phyloP scores from a whole-genome alignment of 2,888 invertebrate genomes.

The Cataglyphis albicans region DNA sequence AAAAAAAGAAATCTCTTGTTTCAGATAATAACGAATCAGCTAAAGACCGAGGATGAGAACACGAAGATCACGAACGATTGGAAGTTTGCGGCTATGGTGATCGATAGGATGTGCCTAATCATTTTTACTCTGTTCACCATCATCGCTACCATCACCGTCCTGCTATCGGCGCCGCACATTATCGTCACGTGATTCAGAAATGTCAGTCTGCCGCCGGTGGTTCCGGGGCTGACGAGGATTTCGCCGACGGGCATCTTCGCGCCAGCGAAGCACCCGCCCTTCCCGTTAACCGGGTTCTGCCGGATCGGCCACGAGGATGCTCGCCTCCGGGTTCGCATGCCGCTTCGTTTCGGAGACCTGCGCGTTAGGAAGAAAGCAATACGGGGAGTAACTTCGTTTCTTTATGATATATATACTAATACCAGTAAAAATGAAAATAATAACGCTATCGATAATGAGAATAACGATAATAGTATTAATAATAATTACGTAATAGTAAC shows the following conservation, averaged over 20 bases:
- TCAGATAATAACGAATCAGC: slow-evolving; percentile 90
- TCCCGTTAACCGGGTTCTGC: slow-evolving; percentile 26
- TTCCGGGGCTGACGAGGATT: slow-evolving; percentile 52
- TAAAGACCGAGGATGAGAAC: slow-evolving; percentile 97
- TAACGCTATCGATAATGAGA: slow-evolving; percentile 53
- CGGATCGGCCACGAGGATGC: slow-evolving; percentile 26
- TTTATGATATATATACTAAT: slow-evolving; percentile 65
- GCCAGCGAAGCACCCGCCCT: slow-evolving; percentile 51
- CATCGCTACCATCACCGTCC: slow-evolving; percentile 98
- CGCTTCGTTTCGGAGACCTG: slow-evolving; percentile 64
- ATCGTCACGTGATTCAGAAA: slow-evolving; percentile 91
- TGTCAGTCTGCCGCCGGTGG: slow-evolving; percentile 73
- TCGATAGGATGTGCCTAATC: slow-evolving; percentile 99
- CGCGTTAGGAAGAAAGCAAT: slow-evolving; percentile 69
- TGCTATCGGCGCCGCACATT: slow-evolving; percentile 98
- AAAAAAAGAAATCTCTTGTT: slow-evolving; percentile 76
- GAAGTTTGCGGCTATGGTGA: slow-evolving; percentile 99
- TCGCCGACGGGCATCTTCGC: slow-evolving; percentile 60
- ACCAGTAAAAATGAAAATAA: slow-evolving; percentile 55
- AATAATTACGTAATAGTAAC: slow-evolving; percentile 48
- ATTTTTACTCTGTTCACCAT: slow-evolving; percentile 99
- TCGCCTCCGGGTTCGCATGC: slow-evolving; percentile 55
- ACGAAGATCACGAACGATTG: slow-evolving; percentile 98
- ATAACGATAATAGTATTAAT: slow-evolving; percentile 52
- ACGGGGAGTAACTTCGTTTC: slow-evolving; percentile 65